These are phyloP conservation scores for Latrodectus elegans DNA, from an alignment of 2,888 invertebrate species.

Conservation along the genomic window DNA sequence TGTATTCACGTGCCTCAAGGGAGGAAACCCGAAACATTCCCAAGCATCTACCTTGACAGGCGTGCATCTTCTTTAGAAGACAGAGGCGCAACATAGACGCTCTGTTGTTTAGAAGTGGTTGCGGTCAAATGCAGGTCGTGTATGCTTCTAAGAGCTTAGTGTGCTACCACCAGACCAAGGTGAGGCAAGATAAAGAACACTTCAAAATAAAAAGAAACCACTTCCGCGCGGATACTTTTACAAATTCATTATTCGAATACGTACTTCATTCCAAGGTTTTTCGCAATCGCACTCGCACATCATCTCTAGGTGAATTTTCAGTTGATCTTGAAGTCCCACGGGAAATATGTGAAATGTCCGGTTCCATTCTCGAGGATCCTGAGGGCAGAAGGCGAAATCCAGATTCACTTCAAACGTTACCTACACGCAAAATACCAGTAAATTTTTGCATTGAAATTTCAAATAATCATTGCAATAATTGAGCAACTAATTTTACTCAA, in stretches of 20 bases:
- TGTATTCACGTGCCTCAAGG: too few relatives aligned
- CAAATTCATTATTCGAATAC: neutral
- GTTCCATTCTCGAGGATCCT: constrained; percentile 83
- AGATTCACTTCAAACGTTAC: constrained; percentile 84
- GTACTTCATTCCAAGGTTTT: constrained; percentile 73
- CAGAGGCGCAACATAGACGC: too few relatives aligned
- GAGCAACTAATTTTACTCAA: neutral
- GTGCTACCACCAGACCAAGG: too few relatives aligned
- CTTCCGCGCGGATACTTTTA: too few relatives aligned
- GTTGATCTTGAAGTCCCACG: constrained; percentile 92
- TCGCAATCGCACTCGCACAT: constrained; percentile 97
- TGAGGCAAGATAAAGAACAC: too few relatives aligned
- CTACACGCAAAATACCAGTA: neutral
- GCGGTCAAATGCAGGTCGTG: too few relatives aligned
- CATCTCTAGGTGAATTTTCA: constrained; percentile 91
- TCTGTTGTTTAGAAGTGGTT: too few relatives aligned
- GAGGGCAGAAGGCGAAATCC: constrained; percentile 89
- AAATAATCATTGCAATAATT: neutral
- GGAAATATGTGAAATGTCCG: constrained; percentile 92
- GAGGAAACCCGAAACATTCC: too few relatives aligned
- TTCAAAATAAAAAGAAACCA: too few relatives aligned
- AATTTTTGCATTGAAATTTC: neutral
- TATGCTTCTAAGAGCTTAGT: too few relatives aligned
- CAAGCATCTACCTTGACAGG: too few relatives aligned
- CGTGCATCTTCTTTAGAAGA: too few relatives aligned